Conservation (phyloP, 2,888 invertebrate species). For the Lymantria monacha region DNA sequence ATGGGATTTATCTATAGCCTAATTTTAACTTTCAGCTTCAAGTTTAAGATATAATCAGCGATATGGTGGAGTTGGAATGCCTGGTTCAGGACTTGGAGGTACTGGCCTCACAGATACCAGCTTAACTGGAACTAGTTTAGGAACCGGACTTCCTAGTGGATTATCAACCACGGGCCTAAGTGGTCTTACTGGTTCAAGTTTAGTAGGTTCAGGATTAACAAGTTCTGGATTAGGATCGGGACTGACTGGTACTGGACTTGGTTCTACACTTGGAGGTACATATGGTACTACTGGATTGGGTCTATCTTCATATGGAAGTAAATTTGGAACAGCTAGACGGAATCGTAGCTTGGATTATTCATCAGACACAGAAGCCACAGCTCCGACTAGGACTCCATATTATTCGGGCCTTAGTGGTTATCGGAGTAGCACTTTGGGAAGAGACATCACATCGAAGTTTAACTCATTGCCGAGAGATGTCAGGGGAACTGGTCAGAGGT, state of each 20-base stretch:
- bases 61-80: constrained; percentile 76
- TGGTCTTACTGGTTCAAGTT: constrained; percentile 69
- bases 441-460: constrained; percentile 86
- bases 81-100: constrained; percentile 56
- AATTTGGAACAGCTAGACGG: constrained; percentile 86
- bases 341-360: constrained; percentile 94
- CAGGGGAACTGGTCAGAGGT: constrained; percentile 83
- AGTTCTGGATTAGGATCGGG: constrained; percentile 67
- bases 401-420: constrained; percentile 84
- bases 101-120: constrained; percentile 54
- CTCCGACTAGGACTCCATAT: constrained; percentile 88
- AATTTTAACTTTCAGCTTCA: constrained; percentile 61
- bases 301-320: constrained; percentile 68
- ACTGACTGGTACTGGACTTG: constrained; percentile 61
- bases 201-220: constrained; percentile 45
- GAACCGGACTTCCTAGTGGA: constrained; percentile 65
- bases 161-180: constrained; percentile 74
- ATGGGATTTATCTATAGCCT: constrained; percentile 1
- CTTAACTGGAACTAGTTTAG: constrained; percentile 39
- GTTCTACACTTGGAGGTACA: constrained; percentile 62
- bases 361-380: constrained; percentile 97
- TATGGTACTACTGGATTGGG: constrained; percentile 72
- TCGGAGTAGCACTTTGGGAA: constrained; percentile 76
- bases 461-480: constrained; percentile 88
- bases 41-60: constrained; percentile 84